A percentile compares a stretch with the other conserved stretches of the same genome.
These are phyloP conservation scores for Spodoptera litura DNA, from an alignment of 1,140 invertebrate genomes.

Conservation along the genomic window DNA sequence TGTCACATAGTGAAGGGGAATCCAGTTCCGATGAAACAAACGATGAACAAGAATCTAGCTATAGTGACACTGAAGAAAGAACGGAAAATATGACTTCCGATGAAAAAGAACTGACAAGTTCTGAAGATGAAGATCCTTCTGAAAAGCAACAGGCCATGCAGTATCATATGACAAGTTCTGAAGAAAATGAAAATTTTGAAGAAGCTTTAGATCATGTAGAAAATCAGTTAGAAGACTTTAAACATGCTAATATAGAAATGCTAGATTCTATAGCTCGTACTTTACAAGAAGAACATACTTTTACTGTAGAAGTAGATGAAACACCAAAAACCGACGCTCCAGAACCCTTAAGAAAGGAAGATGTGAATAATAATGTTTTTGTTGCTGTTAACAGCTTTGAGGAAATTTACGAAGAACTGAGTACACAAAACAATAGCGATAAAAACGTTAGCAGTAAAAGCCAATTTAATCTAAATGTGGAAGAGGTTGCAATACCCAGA, in stretches of 20 bases:
- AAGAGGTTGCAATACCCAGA: constrained; percentile 5
- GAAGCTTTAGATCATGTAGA: constrained; percentile 83
- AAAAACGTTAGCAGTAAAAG: constrained; percentile 49
- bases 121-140: constrained; percentile 62
- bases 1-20: constrained; percentile 83
- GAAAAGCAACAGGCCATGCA: constrained; percentile 50
- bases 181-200: constrained; percentile 84
- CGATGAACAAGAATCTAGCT: constrained; percentile 85
- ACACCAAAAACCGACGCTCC: constrained; percentile 22
- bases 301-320: constrained; percentile 61
- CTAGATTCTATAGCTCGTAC: constrained; percentile 78
- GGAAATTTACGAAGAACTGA: constrained; percentile 79
- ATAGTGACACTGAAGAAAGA: constrained; percentile 77
- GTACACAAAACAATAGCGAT: constrained; percentile 38
- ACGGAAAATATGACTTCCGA: constrained; percentile 76
- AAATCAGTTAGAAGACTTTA: constrained; percentile 73
- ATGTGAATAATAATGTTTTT: constrained; percentile 78
- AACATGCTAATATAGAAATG: constrained; percentile 75
- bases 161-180: constrained; percentile 81
- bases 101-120: constrained; percentile 71
- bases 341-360: constrained; percentile 52
- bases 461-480: constrained; percentile 21
- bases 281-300: constrained; percentile 74
- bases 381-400: constrained; percentile 74
- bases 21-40: constrained; percentile 66